phyloP scores from a whole-genome alignment of 1,140 invertebrate genomes.

The Anoplolepis gracilipes region DNA sequence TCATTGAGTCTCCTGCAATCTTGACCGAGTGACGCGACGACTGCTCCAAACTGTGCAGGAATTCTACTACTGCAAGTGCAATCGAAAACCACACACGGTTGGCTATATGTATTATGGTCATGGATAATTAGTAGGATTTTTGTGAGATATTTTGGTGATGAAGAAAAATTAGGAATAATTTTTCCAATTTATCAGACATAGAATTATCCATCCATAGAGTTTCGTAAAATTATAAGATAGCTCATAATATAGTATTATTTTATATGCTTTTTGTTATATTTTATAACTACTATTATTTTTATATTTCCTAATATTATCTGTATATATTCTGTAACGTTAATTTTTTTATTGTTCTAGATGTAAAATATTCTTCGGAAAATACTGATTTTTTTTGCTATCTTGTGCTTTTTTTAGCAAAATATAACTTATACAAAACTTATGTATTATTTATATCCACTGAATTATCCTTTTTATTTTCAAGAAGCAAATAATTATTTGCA shows the following conservation, averaged over 20 bases:
- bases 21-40: conserved; percentile 74
- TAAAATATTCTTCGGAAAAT: neutral
- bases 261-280: neutral
- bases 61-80: conserved; percentile 46
- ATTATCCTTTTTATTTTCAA: neutral
- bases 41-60: conserved; percentile 50
- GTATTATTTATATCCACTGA: neutral
- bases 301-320: neutral
- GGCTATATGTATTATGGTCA: neutral
- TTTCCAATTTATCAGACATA: neutral
- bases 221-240: neutral
- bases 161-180: neutral
- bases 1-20: conserved; percentile 73
- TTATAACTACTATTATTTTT: neutral
- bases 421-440: neutral
- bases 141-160: neutral
- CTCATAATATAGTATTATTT: no score
- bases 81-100: neutral
- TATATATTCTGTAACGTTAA: neutral
- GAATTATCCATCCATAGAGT: neutral
- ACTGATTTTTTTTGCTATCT: neutral
- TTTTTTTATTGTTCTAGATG: neutral
- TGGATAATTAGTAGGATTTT: neutral
- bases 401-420: neutral
- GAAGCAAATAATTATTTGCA: neutral